Base-by-base conservation (phyloP, 2,113 vertebrate species). In the Mola mola region DNA sequence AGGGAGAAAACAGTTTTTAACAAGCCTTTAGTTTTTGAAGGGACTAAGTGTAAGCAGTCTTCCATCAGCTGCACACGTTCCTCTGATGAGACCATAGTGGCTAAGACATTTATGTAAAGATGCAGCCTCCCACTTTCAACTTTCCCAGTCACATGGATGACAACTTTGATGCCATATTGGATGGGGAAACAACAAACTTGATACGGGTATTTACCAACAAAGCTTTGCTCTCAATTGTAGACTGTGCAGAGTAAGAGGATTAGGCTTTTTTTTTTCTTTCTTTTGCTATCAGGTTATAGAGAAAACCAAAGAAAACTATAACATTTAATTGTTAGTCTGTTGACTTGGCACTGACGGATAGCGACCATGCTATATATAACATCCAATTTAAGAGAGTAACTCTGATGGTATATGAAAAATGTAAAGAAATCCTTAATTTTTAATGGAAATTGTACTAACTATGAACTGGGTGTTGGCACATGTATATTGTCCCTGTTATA, bases 171-270 rank as follows among this genome's bases (percentile, higher is more conserved):
- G 68, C 78, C 83, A 75, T 86, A 78, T 89, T 86, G 83, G 82
- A 90, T 44, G 51, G 49, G 77, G 69, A 40, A 15, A 82, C 82
- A 88, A 88, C 80, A 88, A 84, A 84, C 78, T 83, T 86, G 89
- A 90, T 80, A 86, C 68, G 86, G 85, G 68, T 91, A 88, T 91
- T 91, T 92, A 92, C 88, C 84, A 89, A 90, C 84, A 89, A 90
- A 89, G 83, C 81, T 63, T 46, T 20, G 3, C 36, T 60, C 66
- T 21, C 67, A 79, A 76, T 85, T 66, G 64, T 82, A 64, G 77
- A 69, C 61, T 66, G 83, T 72, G 83, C 61, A 75, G 38, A 82
- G 72, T 92, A 91, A 93, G 91, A 91, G 91, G 91, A 92, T 93
- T 92, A 91, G 51, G 69, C 52, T 69, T 66, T 38, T 10, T 49